These are phyloP conservation scores for Lapara coniferarum DNA, from an alignment of 2,888 invertebrate species.

Conservation along the genomic window DNA sequence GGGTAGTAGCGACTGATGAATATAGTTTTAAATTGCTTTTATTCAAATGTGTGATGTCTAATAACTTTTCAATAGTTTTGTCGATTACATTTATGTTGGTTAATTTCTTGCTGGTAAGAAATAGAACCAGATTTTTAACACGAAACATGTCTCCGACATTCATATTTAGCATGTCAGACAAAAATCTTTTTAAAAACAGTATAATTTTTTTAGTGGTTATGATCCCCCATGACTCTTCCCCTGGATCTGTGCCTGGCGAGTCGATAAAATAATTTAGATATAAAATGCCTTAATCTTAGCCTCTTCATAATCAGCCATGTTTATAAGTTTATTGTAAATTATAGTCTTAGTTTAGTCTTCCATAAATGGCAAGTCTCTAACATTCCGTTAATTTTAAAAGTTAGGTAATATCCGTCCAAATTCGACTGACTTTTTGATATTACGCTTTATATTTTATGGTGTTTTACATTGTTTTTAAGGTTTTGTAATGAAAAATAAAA, in stretches of 20 bases:
- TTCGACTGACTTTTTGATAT: slow-evolving; percentile 69
- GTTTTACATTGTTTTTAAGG: slow-evolving; percentile 51
- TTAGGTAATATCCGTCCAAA: slow-evolving; percentile 66
- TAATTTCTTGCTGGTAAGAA: no score
- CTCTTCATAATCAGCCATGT: slow-evolving; percentile 39
- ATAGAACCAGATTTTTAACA: no score
- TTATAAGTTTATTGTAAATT: slow-evolving; percentile 43
- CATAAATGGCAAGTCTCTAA: slow-evolving; percentile 35
- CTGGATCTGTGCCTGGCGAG: neutral
- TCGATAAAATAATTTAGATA: neutral
- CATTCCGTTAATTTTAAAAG: slow-evolving; percentile 24
- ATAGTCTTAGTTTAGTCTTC: slow-evolving; percentile 50
- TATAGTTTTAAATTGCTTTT: no score
- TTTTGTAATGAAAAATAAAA: slow-evolving; percentile 55
- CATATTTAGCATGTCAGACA: no score
- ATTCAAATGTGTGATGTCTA: no score
- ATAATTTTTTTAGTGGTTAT: neutral
- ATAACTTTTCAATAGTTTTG: no score
- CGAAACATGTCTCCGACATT: no score
- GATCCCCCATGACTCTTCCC: neutral
- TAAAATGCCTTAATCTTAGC: slow-evolving; percentile 30
- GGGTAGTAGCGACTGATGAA: no score
- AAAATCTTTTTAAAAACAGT: no score
- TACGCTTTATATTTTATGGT: slow-evolving; percentile 52
- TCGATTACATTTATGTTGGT: no score